These are phyloP conservation scores for Myiagra hebetior DNA, from an alignment of 2,113 vertebrate genomes.

Conservation along the genomic window DNA sequence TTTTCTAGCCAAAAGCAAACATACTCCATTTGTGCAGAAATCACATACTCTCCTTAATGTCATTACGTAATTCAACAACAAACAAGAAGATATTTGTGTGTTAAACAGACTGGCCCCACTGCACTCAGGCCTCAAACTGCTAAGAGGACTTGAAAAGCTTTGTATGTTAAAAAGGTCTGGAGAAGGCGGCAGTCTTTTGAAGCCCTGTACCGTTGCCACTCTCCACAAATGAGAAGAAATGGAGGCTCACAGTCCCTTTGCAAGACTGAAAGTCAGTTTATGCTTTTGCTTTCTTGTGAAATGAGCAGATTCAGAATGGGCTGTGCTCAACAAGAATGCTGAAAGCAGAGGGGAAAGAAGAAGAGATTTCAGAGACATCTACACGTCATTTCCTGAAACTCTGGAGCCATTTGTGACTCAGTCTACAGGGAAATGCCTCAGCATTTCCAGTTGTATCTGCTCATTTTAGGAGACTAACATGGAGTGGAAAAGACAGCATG, in stretches of 20 bases:
- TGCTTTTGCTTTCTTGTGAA: background rate
- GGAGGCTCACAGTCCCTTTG: background rate
- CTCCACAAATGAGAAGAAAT: background rate
- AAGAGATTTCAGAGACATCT: background rate
- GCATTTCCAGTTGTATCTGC: background rate
- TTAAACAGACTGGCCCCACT: background rate
- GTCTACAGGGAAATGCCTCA: background rate
- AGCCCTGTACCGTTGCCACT: background rate
- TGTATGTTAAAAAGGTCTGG: background rate
- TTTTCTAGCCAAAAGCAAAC: background rate
- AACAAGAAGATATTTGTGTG: background rate
- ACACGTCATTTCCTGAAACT: background rate
- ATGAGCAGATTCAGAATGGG: background rate
- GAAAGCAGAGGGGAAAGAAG: background rate
- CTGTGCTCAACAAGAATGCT: background rate
- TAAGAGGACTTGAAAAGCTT: background rate
- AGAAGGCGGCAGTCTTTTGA: background rate
- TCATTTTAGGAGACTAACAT: rapidly evolving
- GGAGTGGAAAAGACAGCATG: background rate
- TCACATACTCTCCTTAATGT: background rate
- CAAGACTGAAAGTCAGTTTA: background rate
- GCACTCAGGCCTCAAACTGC: background rate
- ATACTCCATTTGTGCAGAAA: background rate
- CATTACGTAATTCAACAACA: background rate
- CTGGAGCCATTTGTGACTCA: background rate